Percentiles rank a stretch among this genome's conserved stretches.
phyloP scores from a whole-genome alignment of 2,113 vertebrate species.

The Perca schrenkii region DNA sequence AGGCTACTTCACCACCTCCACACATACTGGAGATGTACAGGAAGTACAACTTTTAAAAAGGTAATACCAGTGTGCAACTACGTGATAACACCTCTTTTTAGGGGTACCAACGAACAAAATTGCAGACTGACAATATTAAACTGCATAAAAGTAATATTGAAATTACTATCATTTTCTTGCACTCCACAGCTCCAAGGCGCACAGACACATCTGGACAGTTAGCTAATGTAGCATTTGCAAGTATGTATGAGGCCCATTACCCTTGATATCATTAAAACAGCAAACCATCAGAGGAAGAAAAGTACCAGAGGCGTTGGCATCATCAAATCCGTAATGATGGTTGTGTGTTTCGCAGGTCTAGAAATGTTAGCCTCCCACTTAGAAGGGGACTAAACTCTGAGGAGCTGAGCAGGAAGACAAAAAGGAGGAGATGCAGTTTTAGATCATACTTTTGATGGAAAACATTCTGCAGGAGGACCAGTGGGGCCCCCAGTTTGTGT shows the following conservation, averaged over 20 bases:
- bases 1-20: slow-evolving; percentile 9
- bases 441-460: slow-evolving; percentile 41
- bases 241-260: slow-evolving; percentile 55
- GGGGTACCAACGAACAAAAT: not conserved
- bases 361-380: slow-evolving; percentile 48
- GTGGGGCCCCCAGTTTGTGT: slow-evolving; percentile 2
- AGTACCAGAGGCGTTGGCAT: slow-evolving; percentile 29
- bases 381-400: slow-evolving; percentile 41
- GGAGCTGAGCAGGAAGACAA: slow-evolving; percentile 14
- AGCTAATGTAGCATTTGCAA: slow-evolving; percentile 70
- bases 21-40: not conserved
- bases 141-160: not conserved
- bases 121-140: not conserved
- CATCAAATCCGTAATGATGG: slow-evolving; percentile 1
- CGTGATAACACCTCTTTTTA: not conserved
- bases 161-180: not conserved
- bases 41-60: not conserved
- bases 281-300: slow-evolving; percentile 44
- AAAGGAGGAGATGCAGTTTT: slow-evolving; percentile 26
- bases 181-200: slow-evolving; percentile 5
- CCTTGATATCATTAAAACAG: slow-evolving; percentile 60
- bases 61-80: slow-evolving; percentile 2
- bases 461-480: slow-evolving; percentile 10
- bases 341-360: slow-evolving; percentile 41
- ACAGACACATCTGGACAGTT: slow-evolving; percentile 22